Evolutionary conservation across 2,888 invertebrate species (phyloP), one percentile per base, ranked within the genome.

Genomic region (Ganaspis brasiliensis): DNA sequence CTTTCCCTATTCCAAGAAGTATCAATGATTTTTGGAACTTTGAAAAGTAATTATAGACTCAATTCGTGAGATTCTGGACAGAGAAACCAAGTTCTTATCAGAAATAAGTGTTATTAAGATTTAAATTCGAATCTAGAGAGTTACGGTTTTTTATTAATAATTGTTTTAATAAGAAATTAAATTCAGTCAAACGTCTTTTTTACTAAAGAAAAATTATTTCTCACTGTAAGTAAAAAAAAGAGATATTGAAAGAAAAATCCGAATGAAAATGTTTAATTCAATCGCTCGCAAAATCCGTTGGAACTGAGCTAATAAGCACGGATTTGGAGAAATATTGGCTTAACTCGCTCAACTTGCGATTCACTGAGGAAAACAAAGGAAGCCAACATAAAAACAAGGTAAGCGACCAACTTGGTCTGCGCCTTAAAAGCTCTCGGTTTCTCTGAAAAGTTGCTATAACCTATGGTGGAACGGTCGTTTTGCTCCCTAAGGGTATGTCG

Each of bases 401-500:
- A 49, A 67, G 45, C 45, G 8, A 45, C 67, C 45, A 67, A 67
- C 45, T 67, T 67, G 67, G 45, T 40, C 24, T 24, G 10, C 67
- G 24, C 21, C 45, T 45, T 52, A 67, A 24, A 45, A 16, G 40
- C 45, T 40, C 40, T 26, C 26, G 9, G 24, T 40, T 49, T 67
- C 24, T 24, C 67, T 24, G 16, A 21, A 67, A 67, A 52, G 45
- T 67, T 67, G 6, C 52, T 19, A 24, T 67, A 67, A 67, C 45
- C 61, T 76, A 61, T 76, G 71, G 76, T 77, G 76, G 78, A 74
- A 63, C 73, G 77, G 67, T 79, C 76, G 56, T 24, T 73, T 37
- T 61, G 57, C 75, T 76, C 77, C 80, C 81, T 74, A 57, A 61
- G 76, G 79, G 81, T 84, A 80, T 79, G 82, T 83, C 82, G 74